phyloP scores from a whole-genome alignment of 2,113 vertebrate genomes.

The Pteronura brasiliensis region DNA sequence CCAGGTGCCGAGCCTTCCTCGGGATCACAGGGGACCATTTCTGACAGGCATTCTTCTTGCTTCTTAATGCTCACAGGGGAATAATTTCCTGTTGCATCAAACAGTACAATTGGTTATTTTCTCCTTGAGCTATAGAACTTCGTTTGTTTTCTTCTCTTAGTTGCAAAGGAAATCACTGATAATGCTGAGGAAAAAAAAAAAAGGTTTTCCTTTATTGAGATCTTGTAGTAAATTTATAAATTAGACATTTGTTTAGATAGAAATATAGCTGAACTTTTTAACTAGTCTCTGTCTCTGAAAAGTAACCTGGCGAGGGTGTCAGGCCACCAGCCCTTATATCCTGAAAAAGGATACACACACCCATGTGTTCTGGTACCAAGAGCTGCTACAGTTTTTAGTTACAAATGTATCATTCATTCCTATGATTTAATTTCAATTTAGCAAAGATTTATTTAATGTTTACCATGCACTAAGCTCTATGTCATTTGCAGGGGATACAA shows the following conservation, averaged over 20 bases:
- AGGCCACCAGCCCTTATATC: not conserved
- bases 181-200: not conserved
- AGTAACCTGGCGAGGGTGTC: not conserved
- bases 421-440: not conserved
- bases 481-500: not conserved
- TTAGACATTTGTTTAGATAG: slow-evolving; percentile 15
- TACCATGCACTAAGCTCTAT: not conserved
- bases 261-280: slow-evolving; percentile 35
- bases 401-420: not conserved
- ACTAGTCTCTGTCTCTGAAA: not conserved
- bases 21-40: not conserved
- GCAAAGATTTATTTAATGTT: slow-evolving; percentile 18
- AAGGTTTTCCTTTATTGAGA: not conserved
- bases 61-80: not conserved
- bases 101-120: slow-evolving; percentile 1
- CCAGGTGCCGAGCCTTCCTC: not conserved
- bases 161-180: slow-evolving; percentile 48
- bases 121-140: not conserved
- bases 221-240: slow-evolving; percentile 39
- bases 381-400: not conserved
- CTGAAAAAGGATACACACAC: not conserved
- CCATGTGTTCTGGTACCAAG: not conserved
- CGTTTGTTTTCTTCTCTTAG: slow-evolving; percentile 10
- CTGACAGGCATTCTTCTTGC: not conserved
- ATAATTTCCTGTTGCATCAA: not conserved